Conservation (phyloP, 2,888 invertebrate species). For the Drosophila paucipuncta region DNA sequence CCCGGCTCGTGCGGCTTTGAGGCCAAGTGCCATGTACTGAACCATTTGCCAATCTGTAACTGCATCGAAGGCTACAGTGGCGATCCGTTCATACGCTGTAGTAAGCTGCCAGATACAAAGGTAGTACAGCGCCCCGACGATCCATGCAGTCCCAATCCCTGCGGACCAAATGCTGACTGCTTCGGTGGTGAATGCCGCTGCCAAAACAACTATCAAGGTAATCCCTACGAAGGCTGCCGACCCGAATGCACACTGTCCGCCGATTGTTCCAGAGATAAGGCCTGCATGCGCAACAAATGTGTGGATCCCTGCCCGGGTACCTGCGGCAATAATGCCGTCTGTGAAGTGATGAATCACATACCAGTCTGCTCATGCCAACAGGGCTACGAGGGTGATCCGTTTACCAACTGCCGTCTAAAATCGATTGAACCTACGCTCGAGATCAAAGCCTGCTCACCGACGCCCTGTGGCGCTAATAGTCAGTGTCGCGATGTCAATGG, state of each 20-base stretch:
- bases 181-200: constrained; percentile 94
- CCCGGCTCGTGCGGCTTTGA: constrained; percentile 93
- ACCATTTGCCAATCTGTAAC: constrained; percentile 91
- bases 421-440: constrained; percentile 86
- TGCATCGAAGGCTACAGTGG: constrained; percentile 89
- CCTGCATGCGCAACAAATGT: constrained; percentile 91
- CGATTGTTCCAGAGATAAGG: constrained; percentile 91
- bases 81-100: constrained; percentile 89
- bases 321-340: constrained; percentile 93
- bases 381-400: constrained; percentile 92
- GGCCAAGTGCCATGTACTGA: constrained; percentile 90
- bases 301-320: constrained; percentile 90
- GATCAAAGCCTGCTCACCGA: constrained; percentile 88
- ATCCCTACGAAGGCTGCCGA: constrained; percentile 91
- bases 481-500: constrained; percentile 90
- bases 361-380: constrained; percentile 92
- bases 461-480: constrained; percentile 92
- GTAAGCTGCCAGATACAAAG: constrained; percentile 86
- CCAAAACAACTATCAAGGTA: constrained; percentile 91
- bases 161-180: constrained; percentile 94
- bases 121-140: constrained; percentile 86
- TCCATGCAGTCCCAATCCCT: constrained; percentile 94
- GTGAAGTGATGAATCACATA: constrained; percentile 92
- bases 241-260: constrained; percentile 93
- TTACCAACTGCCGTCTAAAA: constrained; percentile 88